These are phyloP conservation scores for Scarus forsteni DNA, from an alignment of 2,797 vertebrate genomes.

Conservation along the genomic window DNA sequence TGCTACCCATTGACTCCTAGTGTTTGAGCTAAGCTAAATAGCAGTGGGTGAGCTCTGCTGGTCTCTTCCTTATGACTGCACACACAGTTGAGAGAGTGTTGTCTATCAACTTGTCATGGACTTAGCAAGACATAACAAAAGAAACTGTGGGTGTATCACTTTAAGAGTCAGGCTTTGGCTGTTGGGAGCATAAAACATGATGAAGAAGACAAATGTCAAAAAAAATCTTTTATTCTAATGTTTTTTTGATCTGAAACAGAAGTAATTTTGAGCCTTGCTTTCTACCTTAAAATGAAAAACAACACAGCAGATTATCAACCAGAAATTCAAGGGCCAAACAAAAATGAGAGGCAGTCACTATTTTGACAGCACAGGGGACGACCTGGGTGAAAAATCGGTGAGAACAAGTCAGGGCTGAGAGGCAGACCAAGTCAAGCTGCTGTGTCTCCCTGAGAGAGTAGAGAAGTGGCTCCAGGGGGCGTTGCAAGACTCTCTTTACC, in stretches of 20 bases:
- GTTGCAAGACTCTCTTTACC: slow-evolving; percentile 44
- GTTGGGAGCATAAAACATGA: neutral
- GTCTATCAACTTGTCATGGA: too few relatives aligned
- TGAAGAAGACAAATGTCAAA: neutral
- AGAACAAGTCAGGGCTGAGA: slow-evolving; percentile 62
- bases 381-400: slow-evolving; percentile 21
- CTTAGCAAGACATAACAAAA: too few relatives aligned
- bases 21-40: too few relatives aligned
- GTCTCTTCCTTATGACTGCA: too few relatives aligned
- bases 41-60: too few relatives aligned
- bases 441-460: slow-evolving; percentile 34
- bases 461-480: slow-evolving; percentile 42
- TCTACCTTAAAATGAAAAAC: slow-evolving; percentile 31
- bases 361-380: slow-evolving; percentile 73
- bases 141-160: too few relatives aligned
- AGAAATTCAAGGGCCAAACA: slow-evolving; percentile 59
- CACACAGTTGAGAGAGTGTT: too few relatives aligned
- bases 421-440: slow-evolving; percentile 41
- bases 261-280: slow-evolving; percentile 42
- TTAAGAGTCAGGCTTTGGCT: too few relatives aligned
- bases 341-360: slow-evolving; percentile 60
- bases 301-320: slow-evolving; percentile 31
- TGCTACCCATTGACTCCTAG: too few relatives aligned
- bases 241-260: slow-evolving; percentile 44
- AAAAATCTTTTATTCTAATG: slow-evolving; percentile 14